Base-by-base conservation (phyloP, 2,797 vertebrate genomes). In the Tauraco hartlaubi region DNA sequence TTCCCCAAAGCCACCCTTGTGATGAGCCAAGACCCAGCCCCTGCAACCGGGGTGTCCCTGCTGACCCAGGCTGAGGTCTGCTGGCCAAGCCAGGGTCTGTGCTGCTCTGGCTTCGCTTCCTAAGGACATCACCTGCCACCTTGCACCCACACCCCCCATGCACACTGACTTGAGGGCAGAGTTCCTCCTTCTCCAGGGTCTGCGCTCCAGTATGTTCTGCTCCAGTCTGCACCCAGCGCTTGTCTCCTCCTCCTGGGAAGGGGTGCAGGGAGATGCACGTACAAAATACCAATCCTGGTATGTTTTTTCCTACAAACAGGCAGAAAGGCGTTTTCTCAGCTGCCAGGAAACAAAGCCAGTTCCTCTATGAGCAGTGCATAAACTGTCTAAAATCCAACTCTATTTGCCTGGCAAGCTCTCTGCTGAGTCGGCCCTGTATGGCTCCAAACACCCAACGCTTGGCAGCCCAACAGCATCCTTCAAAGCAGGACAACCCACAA, bases 241-340 rank as follows among this genome's bases (percentile, higher is more conserved):
- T 7, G 1, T 49, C 59, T n/a, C 33, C 20, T 48, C 16, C 49
- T 33, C 51, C 61, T 1, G 0, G 2, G 0, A 17, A 15, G 16
- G 75, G 43, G 12, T 48, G 23, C 4, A 0, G 31, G 31, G 52
- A 46, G n/a, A 44, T 9, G 49, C 51, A 4, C 0, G 0, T 2
- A 25, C 3, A 0, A 54, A 77, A 77, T 8, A 15, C 71, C 78
- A 62, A 19, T 5, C 55, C 88, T 0, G 11, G 19, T 3, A 8
- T 19, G 44, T 20, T 44, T 44, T 75, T 56, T 44, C 93, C 67
- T 18, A 2, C 72, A 22, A 41, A 51, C 22, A 67, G 49, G 48
- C 82, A 85, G 56, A n/a, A 62, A 2, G 5, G 22, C 0, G 9
- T 71, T 74, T 29, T 16, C 41, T 33, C 77, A 74, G 85, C 88